These are phyloP conservation scores for Iselma pallidipennis DNA, from an alignment of 2,888 invertebrate genomes.

Conservation along the genomic window DNA sequence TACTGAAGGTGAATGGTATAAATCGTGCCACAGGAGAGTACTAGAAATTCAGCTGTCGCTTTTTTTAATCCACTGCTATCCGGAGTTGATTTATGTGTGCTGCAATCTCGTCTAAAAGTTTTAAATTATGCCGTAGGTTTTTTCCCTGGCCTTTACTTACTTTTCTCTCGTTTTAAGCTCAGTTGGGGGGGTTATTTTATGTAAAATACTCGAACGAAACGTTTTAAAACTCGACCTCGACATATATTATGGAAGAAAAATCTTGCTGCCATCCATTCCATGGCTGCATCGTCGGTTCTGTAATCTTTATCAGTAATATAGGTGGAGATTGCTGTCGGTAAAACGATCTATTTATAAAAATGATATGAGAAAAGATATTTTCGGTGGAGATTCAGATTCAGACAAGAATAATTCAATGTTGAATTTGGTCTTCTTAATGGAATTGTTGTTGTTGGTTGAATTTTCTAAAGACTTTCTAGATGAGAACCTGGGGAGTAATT, in stretches of 20 bases:
- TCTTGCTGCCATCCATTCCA: not conserved
- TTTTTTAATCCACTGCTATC: constrained; percentile 12
- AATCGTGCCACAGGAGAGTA: not conserved
- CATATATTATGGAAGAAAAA: constrained; percentile 15
- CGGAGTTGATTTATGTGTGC: constrained; percentile 16
- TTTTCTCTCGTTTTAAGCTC: not conserved
- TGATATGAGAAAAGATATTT: not conserved
- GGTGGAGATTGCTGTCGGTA: constrained; percentile 8
- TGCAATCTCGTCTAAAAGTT: constrained; percentile 17
- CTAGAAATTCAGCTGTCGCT: constrained; percentile 15
- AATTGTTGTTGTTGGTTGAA: too few relatives aligned
- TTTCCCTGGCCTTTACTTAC: not conserved
- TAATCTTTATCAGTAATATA: constrained; percentile 15
- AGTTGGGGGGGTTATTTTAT: constrained; percentile 14
- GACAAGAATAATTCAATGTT: too few relatives aligned
- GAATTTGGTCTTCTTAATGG: too few relatives aligned
- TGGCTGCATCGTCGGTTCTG: too few relatives aligned
- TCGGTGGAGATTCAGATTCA: too few relatives aligned
- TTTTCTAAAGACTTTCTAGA: too few relatives aligned
- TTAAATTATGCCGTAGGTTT: constrained; percentile 15
- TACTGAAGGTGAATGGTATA: not conserved
- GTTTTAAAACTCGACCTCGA: constrained; percentile 9
- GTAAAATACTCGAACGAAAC: constrained; percentile 16
- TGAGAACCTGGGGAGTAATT: too few relatives aligned
- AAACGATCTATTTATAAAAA: constrained; percentile 8